Conservation (phyloP, 1,140 invertebrate genomes). For the Thalassaphorura encarpata region DNA sequence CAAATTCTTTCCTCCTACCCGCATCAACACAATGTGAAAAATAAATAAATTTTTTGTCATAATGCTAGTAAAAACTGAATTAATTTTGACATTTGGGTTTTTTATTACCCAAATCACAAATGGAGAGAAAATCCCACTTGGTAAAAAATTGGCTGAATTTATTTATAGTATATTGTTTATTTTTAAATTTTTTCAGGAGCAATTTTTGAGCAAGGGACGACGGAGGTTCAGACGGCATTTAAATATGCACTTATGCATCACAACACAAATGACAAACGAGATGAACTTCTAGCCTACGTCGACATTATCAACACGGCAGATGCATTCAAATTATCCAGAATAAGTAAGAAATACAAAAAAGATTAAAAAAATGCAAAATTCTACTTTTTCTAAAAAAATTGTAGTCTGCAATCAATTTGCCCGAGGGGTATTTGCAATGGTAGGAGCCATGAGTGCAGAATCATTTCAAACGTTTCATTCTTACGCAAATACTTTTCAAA, state of each 20-base stretch:
- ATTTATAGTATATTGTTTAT: neutral
- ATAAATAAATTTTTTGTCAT: too few species aligned
- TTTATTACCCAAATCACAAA: too few species aligned
- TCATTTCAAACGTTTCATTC: constrained; percentile 46
- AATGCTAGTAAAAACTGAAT: too few species aligned
- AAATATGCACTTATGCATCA: constrained; percentile 37
- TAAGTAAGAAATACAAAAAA: constrained; percentile 33
- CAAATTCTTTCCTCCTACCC: too few species aligned
- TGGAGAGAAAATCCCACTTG: constrained; percentile 9
- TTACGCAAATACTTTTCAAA: constrained; percentile 47
- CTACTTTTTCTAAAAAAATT: constrained; percentile 26
- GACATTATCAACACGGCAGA: constrained; percentile 39
- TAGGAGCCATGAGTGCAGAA: constrained; percentile 49
- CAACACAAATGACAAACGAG: constrained; percentile 33
- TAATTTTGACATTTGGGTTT: too few species aligned
- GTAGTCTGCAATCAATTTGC: constrained; percentile 44
- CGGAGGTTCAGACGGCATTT: constrained; percentile 38
- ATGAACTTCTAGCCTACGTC: constrained; percentile 36
- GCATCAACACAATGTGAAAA: too few species aligned
- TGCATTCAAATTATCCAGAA: constrained; percentile 37
- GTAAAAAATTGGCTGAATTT: constrained; percentile 2
- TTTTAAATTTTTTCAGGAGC: constrained; percentile 28
- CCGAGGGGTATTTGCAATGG: constrained; percentile 43
- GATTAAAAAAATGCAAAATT: neutral
- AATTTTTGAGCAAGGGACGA: constrained; percentile 34